Evolutionary conservation across 2,113 vertebrate species (phyloP).

Genomic region (Chaetops frenatus): DNA sequence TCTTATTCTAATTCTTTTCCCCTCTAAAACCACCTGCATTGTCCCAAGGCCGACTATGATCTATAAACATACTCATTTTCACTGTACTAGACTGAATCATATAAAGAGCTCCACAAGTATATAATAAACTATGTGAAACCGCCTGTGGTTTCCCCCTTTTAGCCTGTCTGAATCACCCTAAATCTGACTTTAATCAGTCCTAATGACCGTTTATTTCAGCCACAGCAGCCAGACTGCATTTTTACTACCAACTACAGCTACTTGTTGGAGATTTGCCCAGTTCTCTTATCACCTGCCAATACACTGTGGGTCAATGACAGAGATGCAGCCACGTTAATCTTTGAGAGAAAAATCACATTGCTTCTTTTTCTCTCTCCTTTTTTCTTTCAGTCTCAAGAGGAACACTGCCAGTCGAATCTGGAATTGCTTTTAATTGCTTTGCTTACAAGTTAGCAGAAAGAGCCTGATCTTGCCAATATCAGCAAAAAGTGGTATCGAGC

Average conservation of each 20-base stretch:
- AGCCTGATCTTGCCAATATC: not conserved
- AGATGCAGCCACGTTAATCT: not conserved
- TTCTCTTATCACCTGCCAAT: conserved; percentile 59
- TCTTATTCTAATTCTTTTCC: not conserved
- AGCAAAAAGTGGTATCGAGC: not conserved
- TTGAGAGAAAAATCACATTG: not conserved
- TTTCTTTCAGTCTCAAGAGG: not conserved
- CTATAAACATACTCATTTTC: conserved; percentile 11
- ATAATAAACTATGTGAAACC: conserved; percentile 54
- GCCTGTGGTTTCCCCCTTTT: conserved; percentile 58
- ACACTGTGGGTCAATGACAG: not conserved
- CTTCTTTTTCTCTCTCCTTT: not conserved
- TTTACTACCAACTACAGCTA: conserved; percentile 59
- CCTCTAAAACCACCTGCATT: not conserved
- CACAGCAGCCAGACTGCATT: conserved; percentile 53
- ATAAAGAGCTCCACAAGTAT: conserved; percentile 45
- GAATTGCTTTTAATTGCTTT: conserved; percentile 15
- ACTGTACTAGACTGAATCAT: not conserved
- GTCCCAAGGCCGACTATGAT: not conserved
- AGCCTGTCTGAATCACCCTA: conserved; percentile 57
- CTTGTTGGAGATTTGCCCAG: conserved; percentile 61
- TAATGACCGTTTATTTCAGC: conserved; percentile 70
- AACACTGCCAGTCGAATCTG: not conserved
- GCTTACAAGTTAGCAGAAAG: not conserved
- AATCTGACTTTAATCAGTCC: conserved; percentile 72